phyloP scores from a whole-genome alignment of 2,797 vertebrate species.

The Ctenopoma kingsleyae region DNA sequence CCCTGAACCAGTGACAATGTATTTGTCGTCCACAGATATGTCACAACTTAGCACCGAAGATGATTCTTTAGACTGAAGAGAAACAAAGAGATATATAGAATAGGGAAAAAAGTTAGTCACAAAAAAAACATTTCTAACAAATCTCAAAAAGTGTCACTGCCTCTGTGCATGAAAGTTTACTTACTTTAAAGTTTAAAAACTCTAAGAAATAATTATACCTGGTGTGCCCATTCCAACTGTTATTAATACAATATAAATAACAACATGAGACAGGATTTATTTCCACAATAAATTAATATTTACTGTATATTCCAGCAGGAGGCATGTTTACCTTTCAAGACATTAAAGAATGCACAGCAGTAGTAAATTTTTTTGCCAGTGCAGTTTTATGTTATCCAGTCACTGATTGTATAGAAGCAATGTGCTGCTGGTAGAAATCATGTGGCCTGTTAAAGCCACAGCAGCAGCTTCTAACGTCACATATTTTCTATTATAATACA shows the following conservation, averaged over 20 bases:
- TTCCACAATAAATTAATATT: slow-evolving; percentile 11
- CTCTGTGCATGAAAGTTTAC: too few relatives aligned
- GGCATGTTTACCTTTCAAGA: not conserved
- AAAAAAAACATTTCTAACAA: not conserved
- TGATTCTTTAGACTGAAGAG: slow-evolving; percentile 86
- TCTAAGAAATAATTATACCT: slow-evolving; percentile 5
- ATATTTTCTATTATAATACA: not conserved
- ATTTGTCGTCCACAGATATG: slow-evolving; percentile 90
- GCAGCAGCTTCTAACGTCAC: not conserved
- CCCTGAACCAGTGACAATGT: slow-evolving; percentile 89
- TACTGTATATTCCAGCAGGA: slow-evolving; percentile 2
- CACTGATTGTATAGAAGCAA: slow-evolving; percentile 1
- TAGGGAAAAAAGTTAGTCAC: not conserved
- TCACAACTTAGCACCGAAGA: slow-evolving; percentile 89
- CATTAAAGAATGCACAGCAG: not conserved
- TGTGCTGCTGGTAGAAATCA: not conserved
- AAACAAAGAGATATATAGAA: not conserved
- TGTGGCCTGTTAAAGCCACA: not conserved
- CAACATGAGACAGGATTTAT: slow-evolving; percentile 7
- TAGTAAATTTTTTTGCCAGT: not conserved
- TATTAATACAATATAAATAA: too few relatives aligned
- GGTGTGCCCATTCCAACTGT: too few relatives aligned
- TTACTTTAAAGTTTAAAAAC: not conserved
- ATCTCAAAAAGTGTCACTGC: not conserved
- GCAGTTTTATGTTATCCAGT: not conserved